Percentiles rank a stretch among this genome's conserved stretches.
These are phyloP conservation scores for Brachypodius melanocephalos DNA, from an alignment of 2,113 vertebrate species.

Conservation along the genomic window DNA sequence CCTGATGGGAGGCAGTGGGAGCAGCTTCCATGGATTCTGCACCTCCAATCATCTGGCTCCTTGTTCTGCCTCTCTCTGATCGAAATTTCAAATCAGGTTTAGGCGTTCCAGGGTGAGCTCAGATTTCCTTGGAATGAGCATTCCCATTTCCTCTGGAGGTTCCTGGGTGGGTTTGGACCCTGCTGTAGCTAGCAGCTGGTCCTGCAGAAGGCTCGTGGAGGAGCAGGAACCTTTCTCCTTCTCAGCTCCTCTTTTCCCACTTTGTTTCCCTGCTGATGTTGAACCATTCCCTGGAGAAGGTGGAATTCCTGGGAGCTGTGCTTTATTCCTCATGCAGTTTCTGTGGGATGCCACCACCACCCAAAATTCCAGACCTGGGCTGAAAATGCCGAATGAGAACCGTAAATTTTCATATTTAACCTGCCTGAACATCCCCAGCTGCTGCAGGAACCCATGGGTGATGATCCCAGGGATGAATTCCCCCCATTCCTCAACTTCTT, in stretches of 20 bases:
- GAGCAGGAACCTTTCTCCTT: neutral
- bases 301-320: rapidly evolving
- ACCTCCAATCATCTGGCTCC: neutral
- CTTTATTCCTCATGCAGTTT: neutral
- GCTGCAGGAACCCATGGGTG: neutral
- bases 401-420: rapidly evolving
- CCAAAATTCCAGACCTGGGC: neutral
- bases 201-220: rapidly evolving
- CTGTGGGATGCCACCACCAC: neutral
- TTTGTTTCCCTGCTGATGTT: rapidly evolving
- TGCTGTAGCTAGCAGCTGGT: neutral
- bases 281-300: rapidly evolving
- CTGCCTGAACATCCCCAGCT: rapidly evolving
- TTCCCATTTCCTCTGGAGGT: neutral
- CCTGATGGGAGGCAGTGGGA: neutral
- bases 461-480: neutral
- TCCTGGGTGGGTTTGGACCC: rapidly evolving
- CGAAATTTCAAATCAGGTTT: neutral
- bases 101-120: rapidly evolving
- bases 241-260: neutral
- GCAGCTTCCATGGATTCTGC: rapidly evolving
- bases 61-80: rapidly evolving
- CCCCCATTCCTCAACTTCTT: neutral
- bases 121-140: neutral
- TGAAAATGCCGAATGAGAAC: neutral